Evolutionary conservation across 2,797 vertebrate species (phyloP), one percentile per base, ranked within the genome.

Genomic region (Zenarchopterus dispar): DNA sequence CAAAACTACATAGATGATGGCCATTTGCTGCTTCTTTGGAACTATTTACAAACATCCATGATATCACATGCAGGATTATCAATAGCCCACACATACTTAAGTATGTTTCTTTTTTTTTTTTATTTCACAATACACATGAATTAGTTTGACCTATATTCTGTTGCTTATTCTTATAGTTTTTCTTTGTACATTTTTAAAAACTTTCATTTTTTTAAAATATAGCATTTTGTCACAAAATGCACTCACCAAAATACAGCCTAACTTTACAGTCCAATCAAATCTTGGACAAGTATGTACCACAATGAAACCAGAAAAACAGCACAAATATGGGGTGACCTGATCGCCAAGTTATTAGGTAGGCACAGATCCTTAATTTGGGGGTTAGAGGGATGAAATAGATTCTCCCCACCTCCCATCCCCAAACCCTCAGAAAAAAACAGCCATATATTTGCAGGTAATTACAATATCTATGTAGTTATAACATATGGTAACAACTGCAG

Each of bases 61-160:
- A 70, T 81, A 90, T 81, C 78, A 80, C 91, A 92, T 93, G 92
- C 92, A 91, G 67, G 70, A 86, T 82, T 84, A 89, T 69, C 82
- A 82, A 89, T 82, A 88, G 73, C 78, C 76, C 67, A 80, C 75
- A 85, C 76, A 81, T 81, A 82, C 71, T 65, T 44, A 68, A 68
- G 82, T 84, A 85, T 79, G 76, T 28, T 28, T 55, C 70, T 70
- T 78, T 64, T 62, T 28, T 28, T 55, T 71, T 70, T 78, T 64
- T 62, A 77, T 73, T 79, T 72, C 66, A 81, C 50, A 62, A 77
- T 55, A 82, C 84, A 75, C 54, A 80, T 28, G 24, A 69, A 53
- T 78, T 64, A 77, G 31, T 57, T 48, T 76, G 42, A 69, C 67
- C 56, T 60, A 56, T 48, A 64, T 28, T 56, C 53, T 50, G 42